Evolutionary conservation across 2,888 invertebrate genomes (phyloP).

Genomic region (Spisula subtruncata): DNA sequence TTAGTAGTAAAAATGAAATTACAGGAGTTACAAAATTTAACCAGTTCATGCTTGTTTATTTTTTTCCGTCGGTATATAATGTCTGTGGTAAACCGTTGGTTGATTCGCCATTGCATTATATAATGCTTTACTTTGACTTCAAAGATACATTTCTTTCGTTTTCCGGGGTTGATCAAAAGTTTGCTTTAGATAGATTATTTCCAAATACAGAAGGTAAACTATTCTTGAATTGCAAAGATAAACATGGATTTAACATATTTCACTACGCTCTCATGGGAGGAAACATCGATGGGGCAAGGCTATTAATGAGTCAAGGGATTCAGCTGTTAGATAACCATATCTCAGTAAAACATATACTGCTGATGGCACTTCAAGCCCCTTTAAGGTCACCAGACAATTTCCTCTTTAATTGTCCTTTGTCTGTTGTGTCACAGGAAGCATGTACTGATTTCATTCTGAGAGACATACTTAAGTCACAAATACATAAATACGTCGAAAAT

Average conservation of each 20-base stretch:
- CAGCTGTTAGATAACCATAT: not conserved
- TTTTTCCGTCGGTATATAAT: too few relatives aligned
- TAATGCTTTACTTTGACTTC: too few relatives aligned
- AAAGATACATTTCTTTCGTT: not conserved
- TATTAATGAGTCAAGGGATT: conserved; percentile 6
- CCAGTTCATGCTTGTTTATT: too few relatives aligned
- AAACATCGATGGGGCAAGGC: conserved; percentile 22
- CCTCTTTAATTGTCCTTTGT: too few relatives aligned
- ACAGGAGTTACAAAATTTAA: too few relatives aligned
- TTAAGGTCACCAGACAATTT: not conserved
- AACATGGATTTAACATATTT: conserved; percentile 33
- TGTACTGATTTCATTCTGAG: conserved; percentile 15
- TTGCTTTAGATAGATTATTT: not conserved
- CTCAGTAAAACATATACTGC: not conserved
- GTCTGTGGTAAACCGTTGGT: too few relatives aligned
- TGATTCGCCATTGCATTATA: too few relatives aligned
- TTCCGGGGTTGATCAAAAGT: not conserved
- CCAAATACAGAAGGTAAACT: not conserved
- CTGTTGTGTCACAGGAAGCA: not conserved
- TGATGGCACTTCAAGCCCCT: not conserved
- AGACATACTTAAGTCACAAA: not conserved
- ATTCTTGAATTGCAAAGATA: not conserved
- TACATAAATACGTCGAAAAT: not conserved
- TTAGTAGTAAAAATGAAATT: too few relatives aligned
- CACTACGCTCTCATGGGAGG: conserved; percentile 35